phyloP scores from a whole-genome alignment of 2,888 invertebrate genomes.

The Sympetrum striolatum region DNA sequence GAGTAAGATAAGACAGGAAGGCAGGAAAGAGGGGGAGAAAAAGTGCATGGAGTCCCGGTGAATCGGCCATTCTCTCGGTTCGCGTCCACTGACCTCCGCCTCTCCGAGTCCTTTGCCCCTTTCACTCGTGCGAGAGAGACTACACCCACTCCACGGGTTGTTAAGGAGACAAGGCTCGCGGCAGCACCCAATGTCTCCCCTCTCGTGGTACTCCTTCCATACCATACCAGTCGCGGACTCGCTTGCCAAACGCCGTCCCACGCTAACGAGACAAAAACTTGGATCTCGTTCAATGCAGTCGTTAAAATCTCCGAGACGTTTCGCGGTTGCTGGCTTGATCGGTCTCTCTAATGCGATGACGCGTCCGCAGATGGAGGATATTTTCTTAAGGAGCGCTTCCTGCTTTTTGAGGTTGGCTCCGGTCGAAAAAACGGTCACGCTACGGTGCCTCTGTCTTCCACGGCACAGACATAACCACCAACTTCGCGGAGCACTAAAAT shows the following conservation, averaged over 20 bases:
- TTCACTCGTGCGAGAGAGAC: neutral
- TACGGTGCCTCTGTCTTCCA: too few relatives aligned
- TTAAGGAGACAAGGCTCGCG: neutral
- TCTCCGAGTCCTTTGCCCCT: neutral
- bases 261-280: conserved; percentile 38
- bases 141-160: neutral
- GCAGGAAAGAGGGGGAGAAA: too few relatives aligned
- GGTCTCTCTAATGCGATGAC: neutral
- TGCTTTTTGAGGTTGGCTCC: too few relatives aligned
- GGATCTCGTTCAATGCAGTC: conserved; percentile 34
- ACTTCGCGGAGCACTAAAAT: too few relatives aligned
- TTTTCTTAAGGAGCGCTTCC: neutral
- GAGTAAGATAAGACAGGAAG: too few relatives aligned
- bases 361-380: neutral
- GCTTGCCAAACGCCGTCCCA: conserved; percentile 4
- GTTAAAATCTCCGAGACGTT: conserved; percentile 25
- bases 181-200: neutral
- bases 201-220: neutral
- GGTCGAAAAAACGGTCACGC: too few relatives aligned
- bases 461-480: too few relatives aligned
- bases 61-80: neutral
- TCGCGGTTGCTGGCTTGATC: neutral
- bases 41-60: too few relatives aligned
- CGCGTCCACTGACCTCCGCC: neutral
- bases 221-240: neutral